Evolutionary conservation across 2,113 vertebrate genomes (phyloP).

Genomic region (Pleuronectes platessa): DNA sequence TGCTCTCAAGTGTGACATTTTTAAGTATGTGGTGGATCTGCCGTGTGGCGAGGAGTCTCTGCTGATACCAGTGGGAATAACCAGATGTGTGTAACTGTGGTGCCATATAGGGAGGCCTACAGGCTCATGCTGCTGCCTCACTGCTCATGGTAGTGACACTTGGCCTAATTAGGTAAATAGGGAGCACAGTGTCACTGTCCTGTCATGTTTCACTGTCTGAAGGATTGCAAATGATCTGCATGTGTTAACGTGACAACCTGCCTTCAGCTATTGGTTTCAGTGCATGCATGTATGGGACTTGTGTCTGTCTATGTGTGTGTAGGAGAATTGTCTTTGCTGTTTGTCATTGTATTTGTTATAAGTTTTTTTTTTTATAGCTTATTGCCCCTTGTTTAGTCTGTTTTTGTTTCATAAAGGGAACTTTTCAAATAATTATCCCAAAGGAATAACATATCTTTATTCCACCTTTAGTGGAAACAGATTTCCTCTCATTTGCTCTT

Average conservation of each 20-base stretch:
- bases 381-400: no score
- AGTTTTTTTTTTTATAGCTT: no score
- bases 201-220: constrained; percentile 25
- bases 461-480: no score
- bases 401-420: no score
- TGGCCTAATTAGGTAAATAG: constrained; percentile 52
- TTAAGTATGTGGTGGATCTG: no score
- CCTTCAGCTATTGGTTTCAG: constrained; percentile 8
- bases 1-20: background rate
- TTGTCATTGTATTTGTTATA: no score
- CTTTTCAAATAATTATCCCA: no score
- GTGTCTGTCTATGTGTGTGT: constrained; percentile 2
- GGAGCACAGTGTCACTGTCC: constrained; percentile 30
- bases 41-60: background rate
- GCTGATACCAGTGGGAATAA: constrained; percentile 4
- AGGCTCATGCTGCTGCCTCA: constrained; percentile 35
- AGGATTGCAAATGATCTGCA: constrained; percentile 38
- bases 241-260: constrained; percentile 11
- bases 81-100: background rate
- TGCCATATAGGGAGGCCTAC: background rate
- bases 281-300: background rate
- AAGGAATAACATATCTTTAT: no score
- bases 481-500: no score
- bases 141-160: constrained; percentile 30
- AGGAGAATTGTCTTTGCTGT: no score